These are phyloP conservation scores for Sebastes minor DNA, from an alignment of 2,797 vertebrate genomes.

Conservation along the genomic window DNA sequence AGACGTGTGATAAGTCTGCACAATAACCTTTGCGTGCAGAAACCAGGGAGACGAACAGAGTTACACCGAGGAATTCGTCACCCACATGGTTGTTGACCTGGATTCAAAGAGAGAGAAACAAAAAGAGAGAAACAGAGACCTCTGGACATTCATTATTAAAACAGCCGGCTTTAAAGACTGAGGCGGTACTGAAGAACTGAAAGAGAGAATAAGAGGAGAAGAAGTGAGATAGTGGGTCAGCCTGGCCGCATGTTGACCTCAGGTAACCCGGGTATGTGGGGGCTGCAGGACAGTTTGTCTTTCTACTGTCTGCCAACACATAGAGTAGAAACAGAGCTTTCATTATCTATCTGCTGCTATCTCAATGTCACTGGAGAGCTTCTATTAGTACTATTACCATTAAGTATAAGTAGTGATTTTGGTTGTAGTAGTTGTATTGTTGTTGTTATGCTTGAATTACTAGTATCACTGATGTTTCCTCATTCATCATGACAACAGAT, in stretches of 20 bases:
- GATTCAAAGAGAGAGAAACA: constrained; percentile 49
- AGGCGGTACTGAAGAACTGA: neutral
- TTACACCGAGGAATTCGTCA: neutral
- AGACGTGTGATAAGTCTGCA: neutral
- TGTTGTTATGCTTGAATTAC: neutral
- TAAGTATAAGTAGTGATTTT: neutral
- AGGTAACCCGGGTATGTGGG: constrained; percentile 10
- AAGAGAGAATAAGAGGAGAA: neutral
- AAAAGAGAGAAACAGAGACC: constrained; percentile 43
- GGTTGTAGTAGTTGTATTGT: neutral
- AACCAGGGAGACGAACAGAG: neutral
- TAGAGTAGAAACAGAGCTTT: constrained; percentile 11
- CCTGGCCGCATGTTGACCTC: constrained; percentile 12
- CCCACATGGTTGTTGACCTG: constrained; percentile 48
- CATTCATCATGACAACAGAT: neutral
- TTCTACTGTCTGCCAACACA: neutral
- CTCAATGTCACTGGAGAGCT: neutral
- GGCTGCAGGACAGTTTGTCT: neutral
- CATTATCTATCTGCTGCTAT: neutral
- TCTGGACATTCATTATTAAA: constrained; percentile 65
- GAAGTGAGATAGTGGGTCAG: neutral
- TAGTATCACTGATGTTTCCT: neutral
- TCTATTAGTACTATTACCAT: neutral
- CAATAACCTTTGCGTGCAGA: constrained; percentile 18
- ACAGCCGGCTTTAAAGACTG: constrained; percentile 16